Evolutionary conservation across 2,888 invertebrate species (phyloP).

Genomic region (Coremacera marginata): DNA sequence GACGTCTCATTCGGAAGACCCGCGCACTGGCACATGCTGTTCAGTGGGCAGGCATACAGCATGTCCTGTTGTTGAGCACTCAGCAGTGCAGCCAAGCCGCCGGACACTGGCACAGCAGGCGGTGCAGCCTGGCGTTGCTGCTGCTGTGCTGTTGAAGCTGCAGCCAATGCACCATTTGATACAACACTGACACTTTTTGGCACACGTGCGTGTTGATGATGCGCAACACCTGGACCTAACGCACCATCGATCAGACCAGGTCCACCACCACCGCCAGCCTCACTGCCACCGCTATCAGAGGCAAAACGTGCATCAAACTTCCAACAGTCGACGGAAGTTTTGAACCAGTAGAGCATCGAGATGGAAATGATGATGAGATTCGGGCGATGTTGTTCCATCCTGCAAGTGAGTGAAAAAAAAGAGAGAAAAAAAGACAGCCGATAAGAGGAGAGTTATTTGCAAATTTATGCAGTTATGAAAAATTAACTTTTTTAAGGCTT

Average conservation of each 20-base stretch:
- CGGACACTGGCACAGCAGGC: constrained; percentile 45
- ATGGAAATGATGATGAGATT: constrained; percentile 65
- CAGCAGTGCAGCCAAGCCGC: constrained; percentile 57
- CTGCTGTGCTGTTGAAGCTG: constrained; percentile 1
- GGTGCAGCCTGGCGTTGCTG: constrained; percentile 48
- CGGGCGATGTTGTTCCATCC: constrained; percentile 60
- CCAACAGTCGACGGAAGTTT: constrained; percentile 65
- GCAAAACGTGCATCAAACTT: constrained; percentile 60
- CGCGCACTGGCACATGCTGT: constrained; percentile 70
- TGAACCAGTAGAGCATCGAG: constrained; percentile 65
- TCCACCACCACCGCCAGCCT: constrained; percentile 48
- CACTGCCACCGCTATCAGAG: constrained; percentile 52
- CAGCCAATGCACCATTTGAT: constrained; percentile 16
- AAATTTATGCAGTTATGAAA: constrained; percentile 19
- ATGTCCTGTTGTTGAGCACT: constrained; percentile 68
- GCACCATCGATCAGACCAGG: constrained; percentile 47
- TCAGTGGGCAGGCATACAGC: constrained; percentile 68
- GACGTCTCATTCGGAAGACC: constrained; percentile 69
- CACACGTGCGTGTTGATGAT: constrained; percentile 16
- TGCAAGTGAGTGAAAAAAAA: constrained; percentile 37
- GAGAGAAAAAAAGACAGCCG: constrained; percentile 4
- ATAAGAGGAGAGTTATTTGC: neutral
- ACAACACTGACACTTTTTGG: constrained; percentile 21
- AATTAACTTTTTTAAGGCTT: constrained; percentile 9
- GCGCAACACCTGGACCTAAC: constrained; percentile 41